Percentiles rank a stretch among this genome's conserved stretches.
Conservation (phyloP, 2,888 invertebrate species). For the Mesorhabditis sp. region DNA sequence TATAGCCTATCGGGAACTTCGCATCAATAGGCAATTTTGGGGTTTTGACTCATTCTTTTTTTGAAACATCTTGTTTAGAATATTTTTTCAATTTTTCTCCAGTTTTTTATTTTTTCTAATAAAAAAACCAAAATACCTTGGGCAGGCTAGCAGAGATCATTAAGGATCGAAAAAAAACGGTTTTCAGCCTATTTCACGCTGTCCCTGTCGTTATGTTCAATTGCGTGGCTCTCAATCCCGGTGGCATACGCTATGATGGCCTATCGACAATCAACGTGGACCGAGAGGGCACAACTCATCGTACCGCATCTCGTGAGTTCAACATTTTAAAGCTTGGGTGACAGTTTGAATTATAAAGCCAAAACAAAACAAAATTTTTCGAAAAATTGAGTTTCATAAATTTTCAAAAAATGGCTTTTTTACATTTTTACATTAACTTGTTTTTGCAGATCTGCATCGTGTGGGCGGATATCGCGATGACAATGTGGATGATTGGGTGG, state of each 20-base stretch:
- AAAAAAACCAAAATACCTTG: no score
- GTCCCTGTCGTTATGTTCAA: slow-evolving; percentile 29
- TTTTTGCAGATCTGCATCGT: slow-evolving; percentile 35
- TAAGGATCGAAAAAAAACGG: neutral
- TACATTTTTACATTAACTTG: no score
- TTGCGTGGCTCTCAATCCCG: slow-evolving; percentile 38
- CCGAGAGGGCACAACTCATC: slow-evolving; percentile 23
- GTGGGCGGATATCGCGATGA: slow-evolving; percentile 45
- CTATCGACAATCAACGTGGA: slow-evolving; percentile 15
- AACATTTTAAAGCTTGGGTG: no score
- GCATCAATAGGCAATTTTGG: no score
- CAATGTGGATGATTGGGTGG: slow-evolving; percentile 40
- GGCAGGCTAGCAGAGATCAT: neutral
- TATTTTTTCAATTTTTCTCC: neutral
- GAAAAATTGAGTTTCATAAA: neutral
- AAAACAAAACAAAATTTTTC: no score
- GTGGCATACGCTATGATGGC: slow-evolving; percentile 36
- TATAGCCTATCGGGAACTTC: no score
- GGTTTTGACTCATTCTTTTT: no score
- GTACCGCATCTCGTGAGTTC: slow-evolving; percentile 38
- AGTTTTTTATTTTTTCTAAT: no score
- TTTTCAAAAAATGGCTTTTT: neutral
- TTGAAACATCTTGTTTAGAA: neutral
- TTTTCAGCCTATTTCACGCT: slow-evolving; percentile 29
- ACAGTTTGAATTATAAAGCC: no score